Base-by-base conservation (phyloP, 2,888 invertebrate species). In the Spisula subtruncata region DNA sequence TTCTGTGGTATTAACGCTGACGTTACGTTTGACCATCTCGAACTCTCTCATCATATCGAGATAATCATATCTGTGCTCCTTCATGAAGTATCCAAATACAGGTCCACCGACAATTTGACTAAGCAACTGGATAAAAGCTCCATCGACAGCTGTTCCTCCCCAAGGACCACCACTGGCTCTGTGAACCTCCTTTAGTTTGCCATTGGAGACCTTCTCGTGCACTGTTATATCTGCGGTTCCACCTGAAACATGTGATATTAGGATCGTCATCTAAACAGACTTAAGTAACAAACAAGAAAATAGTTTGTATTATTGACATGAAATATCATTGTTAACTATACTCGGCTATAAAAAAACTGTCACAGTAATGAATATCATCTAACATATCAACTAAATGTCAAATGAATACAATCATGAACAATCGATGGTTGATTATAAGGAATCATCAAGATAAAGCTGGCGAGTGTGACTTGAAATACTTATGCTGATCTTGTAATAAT, bases 151-250 rank as follows among this genome's bases (percentile, higher is more conserved):
- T 0, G 92, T 92, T 16, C 92, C 92, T 25, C 92, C 92, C 89
- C 92, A 91, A 16, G 92, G 91, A 2, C 92, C 92, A n/a, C 92
- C 92, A 32, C 92, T 92, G 10, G 92, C 92, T 82, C 88, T 86
- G 81, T 90, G 83, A 25, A 92, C 87, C 79, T 92, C 92, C 56
- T 90, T 90, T 29, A 92, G 48, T 41, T 90, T 90, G 41, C 88
- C 88, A 35, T 60, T 85, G 20, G 89, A 85, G 0, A 91, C 66
- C 80, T 92, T 92, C 75, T 92, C 91, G 56, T 92, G 92, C 0
- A 91, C 90, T 10, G 92, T 92, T 12, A 92, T 92, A 81, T 92
- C 92, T 4, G 92, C 91, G 14, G 92, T 92, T 1, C 92, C 92
- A 66, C 92, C 92, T 92, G n/a, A n/a, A 66, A n/a, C 10, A 0